Conservation (phyloP, 2,888 invertebrate species). For the Odontocolon sp. region DNA sequence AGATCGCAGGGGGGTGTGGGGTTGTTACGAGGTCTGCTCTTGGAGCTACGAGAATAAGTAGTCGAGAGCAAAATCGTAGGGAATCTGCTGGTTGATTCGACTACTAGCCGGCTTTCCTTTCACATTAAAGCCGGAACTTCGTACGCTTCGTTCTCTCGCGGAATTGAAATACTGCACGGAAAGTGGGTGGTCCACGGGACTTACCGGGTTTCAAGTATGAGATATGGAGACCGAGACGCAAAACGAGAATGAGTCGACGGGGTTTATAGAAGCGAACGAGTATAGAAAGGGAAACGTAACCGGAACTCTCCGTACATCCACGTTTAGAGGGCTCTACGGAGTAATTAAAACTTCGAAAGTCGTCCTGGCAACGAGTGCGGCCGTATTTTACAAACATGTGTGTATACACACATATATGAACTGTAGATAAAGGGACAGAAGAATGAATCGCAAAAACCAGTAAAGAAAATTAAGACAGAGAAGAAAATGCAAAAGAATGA, state of each 20-base stretch:
- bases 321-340: slow-evolving; percentile 55
- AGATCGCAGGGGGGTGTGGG: background rate
- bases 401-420: slow-evolving; percentile 33
- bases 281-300: slow-evolving; percentile 18
- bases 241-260: slow-evolving; percentile 3
- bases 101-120: slow-evolving; percentile 51
- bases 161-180: slow-evolving; percentile 67
- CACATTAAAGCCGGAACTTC: slow-evolving; percentile 65
- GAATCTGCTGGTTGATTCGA: slow-evolving; percentile 26
- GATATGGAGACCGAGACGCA: slow-evolving; percentile 8
- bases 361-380: slow-evolving; percentile 63
- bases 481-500: slow-evolving; percentile 52
- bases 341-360: slow-evolving; percentile 76
- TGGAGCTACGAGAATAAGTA: background rate
- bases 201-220: slow-evolving; percentile 20
- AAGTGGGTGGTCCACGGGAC: slow-evolving; percentile 17
- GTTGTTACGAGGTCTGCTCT: background rate
- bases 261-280: background rate
- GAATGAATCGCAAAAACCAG: background rate
- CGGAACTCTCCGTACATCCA: slow-evolving; percentile 37
- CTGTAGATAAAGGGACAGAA: slow-evolving; percentile 5
- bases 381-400: slow-evolving; percentile 72
- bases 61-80: slow-evolving; percentile 1
- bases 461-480: slow-evolving; percentile 24
- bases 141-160: slow-evolving; percentile 45